Conservation (phyloP, 2,113 vertebrate genomes). For the Caretta caretta region DNA sequence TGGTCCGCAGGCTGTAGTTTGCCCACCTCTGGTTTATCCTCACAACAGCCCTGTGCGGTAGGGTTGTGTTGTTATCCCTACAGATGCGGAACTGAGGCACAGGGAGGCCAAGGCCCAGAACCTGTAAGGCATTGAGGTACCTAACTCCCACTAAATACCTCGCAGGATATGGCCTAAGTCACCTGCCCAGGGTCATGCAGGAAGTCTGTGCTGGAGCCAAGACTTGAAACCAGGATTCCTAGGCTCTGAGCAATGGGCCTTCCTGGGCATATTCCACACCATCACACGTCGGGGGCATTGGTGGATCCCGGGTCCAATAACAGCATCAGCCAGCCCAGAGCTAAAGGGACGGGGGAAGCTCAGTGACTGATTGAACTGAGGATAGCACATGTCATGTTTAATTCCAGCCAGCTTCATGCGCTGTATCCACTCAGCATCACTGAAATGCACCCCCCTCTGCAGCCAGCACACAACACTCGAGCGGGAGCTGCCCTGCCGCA, state of each 20-base stretch:
- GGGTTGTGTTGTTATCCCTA: neutral
- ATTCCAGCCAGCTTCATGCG: neutral
- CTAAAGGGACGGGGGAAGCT: neutral
- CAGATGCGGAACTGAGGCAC: neutral
- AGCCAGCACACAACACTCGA: neutral
- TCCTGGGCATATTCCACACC: neutral
- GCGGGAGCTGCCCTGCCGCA: neutral
- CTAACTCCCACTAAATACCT: neutral
- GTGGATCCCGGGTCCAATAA: neutral
- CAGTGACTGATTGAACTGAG: neutral
- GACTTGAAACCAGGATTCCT: neutral
- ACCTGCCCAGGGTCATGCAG: neutral
- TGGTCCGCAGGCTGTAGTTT: too few species aligned
- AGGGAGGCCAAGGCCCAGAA: neutral
- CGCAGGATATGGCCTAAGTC: neutral
- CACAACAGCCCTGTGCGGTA: neutral
- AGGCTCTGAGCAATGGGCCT: neutral
- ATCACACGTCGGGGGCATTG: neutral
- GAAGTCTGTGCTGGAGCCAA: neutral
- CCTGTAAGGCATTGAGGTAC: too few species aligned
- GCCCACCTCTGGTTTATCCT: neutral
- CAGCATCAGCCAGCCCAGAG: neutral
- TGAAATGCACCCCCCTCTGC: neutral
- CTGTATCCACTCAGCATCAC: neutral
- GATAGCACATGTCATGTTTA: neutral